Base-by-base conservation (phyloP, 1,140 invertebrate species). In the Pararge aegeria region DNA sequence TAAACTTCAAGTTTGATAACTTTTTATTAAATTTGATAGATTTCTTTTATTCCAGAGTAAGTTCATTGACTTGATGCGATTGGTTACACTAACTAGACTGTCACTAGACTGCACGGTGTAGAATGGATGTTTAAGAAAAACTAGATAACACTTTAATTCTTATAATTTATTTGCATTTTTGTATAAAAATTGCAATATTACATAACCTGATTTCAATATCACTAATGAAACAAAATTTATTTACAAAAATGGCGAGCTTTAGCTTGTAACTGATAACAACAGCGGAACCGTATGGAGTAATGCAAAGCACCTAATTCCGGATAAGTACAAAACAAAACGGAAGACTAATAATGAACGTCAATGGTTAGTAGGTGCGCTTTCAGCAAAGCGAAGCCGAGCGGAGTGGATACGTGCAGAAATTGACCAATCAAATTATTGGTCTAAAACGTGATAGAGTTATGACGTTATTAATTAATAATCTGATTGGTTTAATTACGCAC, bases 111-210 rank as follows among this genome's bases (percentile, higher is more conserved):
- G n/a, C n/a, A n/a, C n/a, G n/a, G n/a, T n/a, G n/a, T n/a, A n/a
- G 15, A 64, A 20, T n/a, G 29, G 42, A 27, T 29, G 24, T 19
- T 46, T 15, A 42, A 42, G 3, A 16, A 42, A 46, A 46, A 10
- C 19, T 20, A 70, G 69, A 73, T 66, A 69, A 73, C 49, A 49
- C 50, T 59, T 34, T 78, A 76, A 66, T 66, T 70, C 71, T 80
- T 83, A 85, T 68, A 74, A 68, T 88, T 86, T 88, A 86, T 84
- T 88, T 83, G 74, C 76, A 79, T 77, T 81, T 84, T 89, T 83
- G 79, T 87, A 87, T 83, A 87, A 89, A 86, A 89, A 82, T 80
- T 81, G 80, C 76, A 82, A 78, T 83, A 77, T 70, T 80, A 83
- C 74, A 84, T 80, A 78, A 80, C 80, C 75, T 71, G 75, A 82